Percentiles rank a stretch among this genome's conserved stretches.
Evolutionary conservation across 1,140 invertebrate species (phyloP).

Genomic region (Hesperophylax magnus): DNA sequence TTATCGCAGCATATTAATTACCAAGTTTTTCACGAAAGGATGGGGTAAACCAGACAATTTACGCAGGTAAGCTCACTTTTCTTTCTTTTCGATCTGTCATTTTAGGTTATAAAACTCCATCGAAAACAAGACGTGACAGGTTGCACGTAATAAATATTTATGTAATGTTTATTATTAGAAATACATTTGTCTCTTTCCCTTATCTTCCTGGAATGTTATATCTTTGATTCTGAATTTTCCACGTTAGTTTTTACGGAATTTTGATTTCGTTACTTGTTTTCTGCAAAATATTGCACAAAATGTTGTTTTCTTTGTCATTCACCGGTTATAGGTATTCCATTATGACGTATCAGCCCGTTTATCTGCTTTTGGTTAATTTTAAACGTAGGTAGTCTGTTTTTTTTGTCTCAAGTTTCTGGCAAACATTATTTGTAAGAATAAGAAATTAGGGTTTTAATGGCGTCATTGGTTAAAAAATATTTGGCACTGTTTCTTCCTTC

Average conservation of each 20-base stretch:
- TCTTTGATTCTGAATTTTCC: too few relatives aligned
- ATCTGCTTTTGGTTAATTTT: not conserved
- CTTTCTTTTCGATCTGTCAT: constrained; percentile 5
- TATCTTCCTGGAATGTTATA: too few relatives aligned
- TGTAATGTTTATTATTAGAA: constrained; percentile 41
- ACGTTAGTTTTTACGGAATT: too few relatives aligned
- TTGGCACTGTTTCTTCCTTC: not conserved
- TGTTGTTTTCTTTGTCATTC: not conserved
- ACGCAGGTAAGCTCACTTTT: constrained; percentile 76
- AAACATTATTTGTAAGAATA: constrained; percentile 1
- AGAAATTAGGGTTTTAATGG: not conserved
- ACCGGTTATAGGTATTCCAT: not conserved
- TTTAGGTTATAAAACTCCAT: not conserved
- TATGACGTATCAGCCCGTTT: not conserved
- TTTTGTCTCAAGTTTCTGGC: not conserved
- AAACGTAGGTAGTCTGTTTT: not conserved
- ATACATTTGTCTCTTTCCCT: not conserved
- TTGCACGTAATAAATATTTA: constrained; percentile 24
- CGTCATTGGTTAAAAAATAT: constrained; percentile 2
- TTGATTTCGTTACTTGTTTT: not conserved
- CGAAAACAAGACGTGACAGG: constrained; percentile 20
- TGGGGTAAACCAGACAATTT: constrained; percentile 96
- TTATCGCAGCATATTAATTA: constrained; percentile 90
- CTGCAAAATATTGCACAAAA: constrained; percentile 6
- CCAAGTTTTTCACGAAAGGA: constrained; percentile 96